Percentiles rank a stretch among this genome's conserved stretches.
Evolutionary conservation across 1,140 invertebrate genomes (phyloP).

Genomic region (Cydia fagiglandana): DNA sequence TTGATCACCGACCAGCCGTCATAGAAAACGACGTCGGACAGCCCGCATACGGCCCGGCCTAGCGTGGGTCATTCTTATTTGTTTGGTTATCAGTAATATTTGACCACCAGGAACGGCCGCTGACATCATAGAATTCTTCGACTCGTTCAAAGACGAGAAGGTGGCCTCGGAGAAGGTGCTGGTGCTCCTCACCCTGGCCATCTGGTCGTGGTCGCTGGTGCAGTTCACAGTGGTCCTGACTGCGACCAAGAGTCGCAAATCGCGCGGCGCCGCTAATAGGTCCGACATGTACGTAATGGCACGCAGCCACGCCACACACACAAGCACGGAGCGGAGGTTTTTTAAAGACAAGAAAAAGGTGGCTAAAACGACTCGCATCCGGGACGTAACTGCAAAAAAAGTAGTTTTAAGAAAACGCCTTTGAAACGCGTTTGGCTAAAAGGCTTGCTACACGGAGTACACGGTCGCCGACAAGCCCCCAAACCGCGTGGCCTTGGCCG

Average conservation of each 20-base stretch:
- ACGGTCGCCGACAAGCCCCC: no score
- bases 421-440: no score
- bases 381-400: no score
- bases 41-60: no score
- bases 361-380: no score
- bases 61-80: no score
- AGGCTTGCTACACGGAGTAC: no score
- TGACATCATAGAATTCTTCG: conserved; percentile 98
- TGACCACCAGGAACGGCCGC: conserved; percentile 86
- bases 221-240: conserved; percentile 95
- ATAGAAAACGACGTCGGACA: no score
- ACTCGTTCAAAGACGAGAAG: conserved; percentile 94
- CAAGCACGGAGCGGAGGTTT: not conserved
- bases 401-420: no score
- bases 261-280: conserved; percentile 81
- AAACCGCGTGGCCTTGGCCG: no score
- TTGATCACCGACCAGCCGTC: no score
- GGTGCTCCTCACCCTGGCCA: conserved; percentile 87
- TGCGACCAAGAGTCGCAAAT: conserved; percentile 90
- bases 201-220: conserved; percentile 94
- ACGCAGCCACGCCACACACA: conserved; percentile 43
- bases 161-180: conserved; percentile 86
- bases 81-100: no score
- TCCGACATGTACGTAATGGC: conserved; percentile 74
- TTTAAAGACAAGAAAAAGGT: not conserved